A percentile compares a stretch with the other conserved stretches of the same genome.
phyloP scores from a whole-genome alignment of 1,140 invertebrate genomes.

The Latrodectus geometricus region DNA sequence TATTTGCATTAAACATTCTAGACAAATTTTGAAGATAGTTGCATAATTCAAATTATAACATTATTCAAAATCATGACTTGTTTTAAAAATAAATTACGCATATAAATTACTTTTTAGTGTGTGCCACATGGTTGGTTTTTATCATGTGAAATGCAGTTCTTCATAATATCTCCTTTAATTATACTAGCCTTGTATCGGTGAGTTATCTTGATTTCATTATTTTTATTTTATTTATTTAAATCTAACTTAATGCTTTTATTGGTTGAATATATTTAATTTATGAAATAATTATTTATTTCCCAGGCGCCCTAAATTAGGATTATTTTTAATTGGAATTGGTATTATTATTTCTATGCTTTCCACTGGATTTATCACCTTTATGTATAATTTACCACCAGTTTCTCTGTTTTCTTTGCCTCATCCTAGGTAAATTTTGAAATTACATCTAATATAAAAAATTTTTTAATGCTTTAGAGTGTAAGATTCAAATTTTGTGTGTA shows the following conservation, averaged over 20 bases:
- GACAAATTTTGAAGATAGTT: too few species aligned
- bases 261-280: not conserved
- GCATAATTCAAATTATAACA: too few species aligned
- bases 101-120: constrained; percentile 59
- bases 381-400: constrained; percentile 51
- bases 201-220: not conserved
- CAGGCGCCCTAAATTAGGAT: constrained; percentile 48
- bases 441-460: too few species aligned
- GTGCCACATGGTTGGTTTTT: constrained; percentile 67
- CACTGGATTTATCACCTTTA: constrained; percentile 44
- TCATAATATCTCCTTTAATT: constrained; percentile 65
- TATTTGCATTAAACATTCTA: too few species aligned
- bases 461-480: not conserved
- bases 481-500: not conserved
- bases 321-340: constrained; percentile 43
- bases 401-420: constrained; percentile 56
- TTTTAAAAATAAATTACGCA: too few species aligned
- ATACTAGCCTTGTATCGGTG: constrained; percentile 65
- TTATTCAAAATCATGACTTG: too few species aligned
- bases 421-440: constrained; percentile 33
- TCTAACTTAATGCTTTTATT: not conserved
- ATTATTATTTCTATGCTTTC: constrained; percentile 44
- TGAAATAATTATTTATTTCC: not conserved
- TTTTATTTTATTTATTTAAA: not conserved
- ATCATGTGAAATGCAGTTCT: constrained; percentile 67